Conservation (phyloP, 2,113 vertebrate genomes). For the Chinchilla lanigera region DNA sequence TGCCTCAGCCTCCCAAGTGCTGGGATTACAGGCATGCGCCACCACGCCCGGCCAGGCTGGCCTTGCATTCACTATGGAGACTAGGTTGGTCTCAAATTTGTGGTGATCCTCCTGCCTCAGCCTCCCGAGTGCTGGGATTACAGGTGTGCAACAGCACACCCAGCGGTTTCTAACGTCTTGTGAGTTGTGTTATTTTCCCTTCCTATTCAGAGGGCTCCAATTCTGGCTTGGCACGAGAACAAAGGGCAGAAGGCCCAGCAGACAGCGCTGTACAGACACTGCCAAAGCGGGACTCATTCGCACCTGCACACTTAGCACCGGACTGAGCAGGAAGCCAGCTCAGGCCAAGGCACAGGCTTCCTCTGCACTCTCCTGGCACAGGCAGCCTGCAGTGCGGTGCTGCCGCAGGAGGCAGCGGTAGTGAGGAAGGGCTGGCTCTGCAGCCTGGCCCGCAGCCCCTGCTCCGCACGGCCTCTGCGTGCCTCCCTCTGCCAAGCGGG, state of each 20-base stretch:
- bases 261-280: neutral
- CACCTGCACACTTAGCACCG: neutral
- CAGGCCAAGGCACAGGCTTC: constrained; percentile 45
- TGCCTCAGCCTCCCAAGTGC: too few relatives aligned
- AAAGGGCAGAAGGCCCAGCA: constrained; percentile 41
- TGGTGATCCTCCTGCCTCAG: neutral
- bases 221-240: constrained; percentile 64
- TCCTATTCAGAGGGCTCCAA: neutral
- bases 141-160: neutral
- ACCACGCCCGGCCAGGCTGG: too few relatives aligned
- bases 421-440: neutral
- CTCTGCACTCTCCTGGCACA: neutral
- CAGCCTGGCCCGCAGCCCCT: neutral
- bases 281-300: neutral
- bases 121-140: neutral
- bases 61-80: neutral
- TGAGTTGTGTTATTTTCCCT: constrained; percentile 46
- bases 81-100: neutral
- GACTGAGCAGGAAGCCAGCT: constrained; percentile 25
- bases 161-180: neutral
- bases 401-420: neutral
- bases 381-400: neutral
- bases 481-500: neutral
- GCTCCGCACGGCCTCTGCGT: accelerated
- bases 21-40: too few relatives aligned